A percentile compares a stretch with the other conserved stretches of the same genome.
These are phyloP conservation scores for Channallabes apus DNA, from an alignment of 2,797 vertebrate species.

Conservation along the genomic window DNA sequence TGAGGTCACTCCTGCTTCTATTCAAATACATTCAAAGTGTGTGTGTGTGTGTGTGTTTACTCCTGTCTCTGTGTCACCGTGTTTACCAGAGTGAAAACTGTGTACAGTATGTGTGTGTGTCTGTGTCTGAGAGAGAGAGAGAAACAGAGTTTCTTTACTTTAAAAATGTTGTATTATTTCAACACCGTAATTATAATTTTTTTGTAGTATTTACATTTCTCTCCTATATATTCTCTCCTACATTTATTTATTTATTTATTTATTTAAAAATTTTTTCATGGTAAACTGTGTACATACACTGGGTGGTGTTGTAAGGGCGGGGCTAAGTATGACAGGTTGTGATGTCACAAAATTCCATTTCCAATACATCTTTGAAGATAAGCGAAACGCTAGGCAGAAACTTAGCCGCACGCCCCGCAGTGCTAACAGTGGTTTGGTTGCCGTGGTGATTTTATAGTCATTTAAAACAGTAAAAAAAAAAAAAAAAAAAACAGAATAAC, in stretches of 20 bases:
- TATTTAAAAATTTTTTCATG: neutral
- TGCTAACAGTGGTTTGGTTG: neutral
- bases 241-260: neutral
- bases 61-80: constrained; percentile 7
- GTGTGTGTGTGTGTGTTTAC: constrained; percentile 2
- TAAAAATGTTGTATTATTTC: neutral
- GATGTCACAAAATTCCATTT: neutral
- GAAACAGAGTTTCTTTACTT: neutral
- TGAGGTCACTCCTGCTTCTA: constrained; percentile 33
- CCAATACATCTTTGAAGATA: neutral
- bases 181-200: neutral
- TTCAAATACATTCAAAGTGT: constrained; percentile 35
- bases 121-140: constrained; percentile 6
- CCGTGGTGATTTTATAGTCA: neutral
- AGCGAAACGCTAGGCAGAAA: neutral
- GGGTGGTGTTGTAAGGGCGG: neutral
- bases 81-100: constrained; percentile 15
- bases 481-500: neutral
- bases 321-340: neutral
- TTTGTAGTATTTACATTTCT: too few relatives aligned
- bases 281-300: neutral
- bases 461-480: neutral
- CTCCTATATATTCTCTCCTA: neutral
- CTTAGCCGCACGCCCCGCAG: neutral
- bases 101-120: constrained; percentile 7